Conservation (phyloP, 2,888 invertebrate genomes). For the Ophioninae sp. region DNA sequence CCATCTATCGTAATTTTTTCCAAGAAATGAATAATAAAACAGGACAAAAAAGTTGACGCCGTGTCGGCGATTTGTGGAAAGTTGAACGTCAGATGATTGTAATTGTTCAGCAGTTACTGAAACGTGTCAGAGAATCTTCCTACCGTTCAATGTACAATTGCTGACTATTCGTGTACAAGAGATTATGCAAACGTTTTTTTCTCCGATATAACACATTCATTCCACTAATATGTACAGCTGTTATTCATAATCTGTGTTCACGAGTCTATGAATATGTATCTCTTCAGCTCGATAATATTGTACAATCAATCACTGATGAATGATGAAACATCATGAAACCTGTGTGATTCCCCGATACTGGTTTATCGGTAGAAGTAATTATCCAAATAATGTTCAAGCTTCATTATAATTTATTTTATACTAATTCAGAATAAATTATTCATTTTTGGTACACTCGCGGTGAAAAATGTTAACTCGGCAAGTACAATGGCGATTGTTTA, state of each 20-base stretch:
- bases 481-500: not conserved
- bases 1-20: too few species aligned
- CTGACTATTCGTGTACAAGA: not conserved
- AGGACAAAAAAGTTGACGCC: not conserved
- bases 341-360: conserved; percentile 22
- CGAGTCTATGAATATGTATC: conserved; percentile 42
- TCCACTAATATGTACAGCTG: conserved; percentile 20
- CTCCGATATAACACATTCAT: conserved; percentile 3
- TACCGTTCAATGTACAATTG: not conserved
- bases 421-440: conserved; percentile 37
- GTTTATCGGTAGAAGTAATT: not conserved
- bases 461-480: not conserved
- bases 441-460: conserved; percentile 1
- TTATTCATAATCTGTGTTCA: conserved; percentile 19
- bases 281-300: conserved; percentile 7
- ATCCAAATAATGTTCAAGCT: not conserved
- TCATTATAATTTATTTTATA: conserved; percentile 25
- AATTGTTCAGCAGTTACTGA: not conserved
- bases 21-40: too few species aligned
- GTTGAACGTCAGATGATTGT: not conserved
- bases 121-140: not conserved
- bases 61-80: not conserved
- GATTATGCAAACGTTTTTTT: conserved; percentile 9
- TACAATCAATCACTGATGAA: conserved; percentile 27
- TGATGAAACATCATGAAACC: conserved; percentile 28